Percentiles rank a stretch among this genome's conserved stretches.
phyloP scores from a whole-genome alignment of 2,113 vertebrate genomes.

The Otis tarda region DNA sequence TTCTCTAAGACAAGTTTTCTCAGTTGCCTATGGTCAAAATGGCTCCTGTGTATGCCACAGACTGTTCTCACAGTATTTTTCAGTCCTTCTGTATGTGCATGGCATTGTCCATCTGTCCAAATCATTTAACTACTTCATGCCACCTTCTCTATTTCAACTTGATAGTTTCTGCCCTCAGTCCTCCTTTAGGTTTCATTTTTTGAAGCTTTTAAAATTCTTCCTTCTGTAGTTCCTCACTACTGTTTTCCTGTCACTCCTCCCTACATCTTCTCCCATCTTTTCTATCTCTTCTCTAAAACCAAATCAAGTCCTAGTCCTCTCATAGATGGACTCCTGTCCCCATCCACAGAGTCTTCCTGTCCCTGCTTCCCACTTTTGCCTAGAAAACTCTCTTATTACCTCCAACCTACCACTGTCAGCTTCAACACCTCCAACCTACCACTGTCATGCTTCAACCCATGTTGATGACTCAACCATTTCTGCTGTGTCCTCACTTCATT shows the following conservation, averaged over 20 bases:
- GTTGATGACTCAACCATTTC: background rate
- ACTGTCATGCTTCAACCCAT: background rate
- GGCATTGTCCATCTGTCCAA: background rate
- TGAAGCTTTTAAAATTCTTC: background rate
- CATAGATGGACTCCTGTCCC: background rate
- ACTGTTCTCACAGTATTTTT: background rate
- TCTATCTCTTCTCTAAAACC: background rate
- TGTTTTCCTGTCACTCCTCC: background rate
- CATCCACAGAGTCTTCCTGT: background rate
- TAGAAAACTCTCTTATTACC: background rate
- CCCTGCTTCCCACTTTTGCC: background rate
- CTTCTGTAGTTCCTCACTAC: background rate
- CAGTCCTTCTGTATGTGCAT: background rate
- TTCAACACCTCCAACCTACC: background rate
- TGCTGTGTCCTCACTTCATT: background rate
- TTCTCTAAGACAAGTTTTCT: fast-evolving
- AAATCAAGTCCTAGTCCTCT: background rate
- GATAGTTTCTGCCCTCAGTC: background rate
- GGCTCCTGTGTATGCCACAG: background rate
- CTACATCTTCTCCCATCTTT: background rate
- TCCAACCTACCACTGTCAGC: background rate
- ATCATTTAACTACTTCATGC: background rate
- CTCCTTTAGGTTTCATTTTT: background rate
- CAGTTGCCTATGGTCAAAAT: background rate
- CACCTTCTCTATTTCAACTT: background rate